These are phyloP conservation scores for Trachelus tabidus DNA, from an alignment of 2,888 invertebrate genomes.

Conservation along the genomic window DNA sequence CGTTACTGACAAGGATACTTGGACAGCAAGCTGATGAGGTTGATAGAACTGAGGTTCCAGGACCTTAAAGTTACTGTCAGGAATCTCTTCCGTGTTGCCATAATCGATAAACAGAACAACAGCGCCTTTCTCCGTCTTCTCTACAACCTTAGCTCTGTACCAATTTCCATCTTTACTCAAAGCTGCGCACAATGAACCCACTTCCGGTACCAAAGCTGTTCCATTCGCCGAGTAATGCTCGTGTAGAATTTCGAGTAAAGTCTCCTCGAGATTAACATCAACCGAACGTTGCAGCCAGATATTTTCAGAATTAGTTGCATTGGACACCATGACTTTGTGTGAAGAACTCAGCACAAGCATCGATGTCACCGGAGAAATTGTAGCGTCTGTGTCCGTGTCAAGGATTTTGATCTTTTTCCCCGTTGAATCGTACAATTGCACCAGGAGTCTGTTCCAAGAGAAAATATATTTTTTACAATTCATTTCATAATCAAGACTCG, in stretches of 20 bases:
- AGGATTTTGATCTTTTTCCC: constrained; percentile 44
- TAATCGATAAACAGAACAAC: constrained; percentile 76
- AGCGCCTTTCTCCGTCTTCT: constrained; percentile 64
- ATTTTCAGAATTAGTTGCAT: constrained; percentile 70
- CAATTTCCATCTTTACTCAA: constrained; percentile 75
- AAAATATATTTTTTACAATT: constrained; percentile 24
- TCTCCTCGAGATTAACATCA: constrained; percentile 67
- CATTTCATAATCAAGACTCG: neutral
- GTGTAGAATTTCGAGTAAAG: constrained; percentile 70
- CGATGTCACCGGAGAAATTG: constrained; percentile 70
- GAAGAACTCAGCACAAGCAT: constrained; percentile 73
- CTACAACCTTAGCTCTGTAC: constrained; percentile 75
- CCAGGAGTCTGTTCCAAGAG: constrained; percentile 70
- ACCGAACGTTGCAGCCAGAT: constrained; percentile 73
- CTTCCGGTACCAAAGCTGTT: constrained; percentile 64
- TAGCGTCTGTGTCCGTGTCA: constrained; percentile 62
- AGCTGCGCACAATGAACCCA: constrained; percentile 73
- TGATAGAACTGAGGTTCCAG: constrained; percentile 54
- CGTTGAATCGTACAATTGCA: constrained; percentile 72
- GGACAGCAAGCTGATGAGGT: constrained; percentile 54
- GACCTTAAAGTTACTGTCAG: constrained; percentile 64
- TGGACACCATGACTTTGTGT: constrained; percentile 72
- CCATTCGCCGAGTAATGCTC: constrained; percentile 70
- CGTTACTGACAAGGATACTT: constrained; percentile 50
- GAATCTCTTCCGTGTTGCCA: constrained; percentile 74